phyloP scores from a whole-genome alignment of 2,888 invertebrate species.

The Coelopa pilipes region DNA sequence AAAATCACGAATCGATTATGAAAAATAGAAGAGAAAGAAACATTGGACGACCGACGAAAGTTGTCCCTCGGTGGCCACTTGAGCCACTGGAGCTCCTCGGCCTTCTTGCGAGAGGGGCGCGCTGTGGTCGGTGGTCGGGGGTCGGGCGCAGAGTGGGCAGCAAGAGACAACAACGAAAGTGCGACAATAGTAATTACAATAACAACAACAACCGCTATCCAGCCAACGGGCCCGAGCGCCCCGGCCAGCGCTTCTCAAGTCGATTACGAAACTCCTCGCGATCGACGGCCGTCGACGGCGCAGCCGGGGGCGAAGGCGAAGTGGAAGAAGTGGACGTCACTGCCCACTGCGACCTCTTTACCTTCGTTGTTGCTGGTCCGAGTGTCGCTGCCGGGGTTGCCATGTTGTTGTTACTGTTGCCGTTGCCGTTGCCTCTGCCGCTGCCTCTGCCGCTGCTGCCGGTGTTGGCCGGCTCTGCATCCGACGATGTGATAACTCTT shows the following conservation, averaged over 20 bases:
- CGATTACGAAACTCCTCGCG: too few species aligned
- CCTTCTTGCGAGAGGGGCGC: not conserved
- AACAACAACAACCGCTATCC: too few species aligned
- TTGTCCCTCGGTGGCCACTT: not conserved
- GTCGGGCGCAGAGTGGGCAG: not conserved
- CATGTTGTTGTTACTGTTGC: too few species aligned
- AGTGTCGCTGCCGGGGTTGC: not conserved
- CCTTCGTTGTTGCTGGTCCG: too few species aligned
- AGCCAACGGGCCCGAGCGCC: too few species aligned
- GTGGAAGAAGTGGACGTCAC: too few species aligned
- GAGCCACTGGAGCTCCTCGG: not conserved
- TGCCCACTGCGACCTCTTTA: too few species aligned
- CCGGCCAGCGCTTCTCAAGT: too few species aligned
- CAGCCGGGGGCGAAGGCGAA: too few species aligned
- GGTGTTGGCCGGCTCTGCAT: not conserved
- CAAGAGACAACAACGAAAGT: not conserved
- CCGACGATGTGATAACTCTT: conserved; percentile 18
- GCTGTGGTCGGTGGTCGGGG: not conserved
- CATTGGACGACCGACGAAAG: not conserved
- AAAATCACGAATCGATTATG: not conserved
- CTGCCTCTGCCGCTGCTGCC: not conserved
- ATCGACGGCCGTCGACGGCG: too few species aligned
- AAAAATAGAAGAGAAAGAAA: conserved; percentile 1
- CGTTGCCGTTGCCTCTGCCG: too few species aligned
- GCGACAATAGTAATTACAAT: not conserved